These are phyloP conservation scores for Notoglanidium macrostoma DNA, from an alignment of 2,797 vertebrate genomes.

Conservation along the genomic window DNA sequence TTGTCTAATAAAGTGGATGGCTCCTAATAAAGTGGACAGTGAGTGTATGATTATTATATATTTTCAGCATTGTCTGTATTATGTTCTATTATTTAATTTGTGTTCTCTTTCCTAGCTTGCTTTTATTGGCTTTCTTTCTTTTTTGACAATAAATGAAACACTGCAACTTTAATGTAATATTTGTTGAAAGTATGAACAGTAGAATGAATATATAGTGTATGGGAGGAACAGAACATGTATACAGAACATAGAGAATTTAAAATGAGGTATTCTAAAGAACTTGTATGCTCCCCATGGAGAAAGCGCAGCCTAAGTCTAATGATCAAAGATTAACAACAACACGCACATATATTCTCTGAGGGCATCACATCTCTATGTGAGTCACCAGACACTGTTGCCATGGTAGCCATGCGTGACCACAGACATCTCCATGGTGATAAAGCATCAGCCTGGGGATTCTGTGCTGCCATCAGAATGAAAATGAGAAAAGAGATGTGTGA, in stretches of 20 bases:
- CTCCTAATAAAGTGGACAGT: not conserved
- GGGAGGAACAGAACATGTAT: slow-evolving; percentile 20
- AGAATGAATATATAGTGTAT: not conserved
- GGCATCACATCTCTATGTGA: slow-evolving; percentile 52
- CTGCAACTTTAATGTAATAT: not conserved
- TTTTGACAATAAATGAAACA: not conserved
- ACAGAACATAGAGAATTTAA: slow-evolving; percentile 17
- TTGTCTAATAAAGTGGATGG: not conserved
- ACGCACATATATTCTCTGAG: slow-evolving; percentile 46
- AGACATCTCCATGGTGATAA: slow-evolving; percentile 75
- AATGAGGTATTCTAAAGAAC: slow-evolving; percentile 29
- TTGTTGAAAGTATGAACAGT: not conserved
- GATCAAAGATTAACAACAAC: slow-evolving; percentile 65
- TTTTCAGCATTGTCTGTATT: not conserved
- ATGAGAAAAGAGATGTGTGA: slow-evolving; percentile 39
- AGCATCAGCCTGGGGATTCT: slow-evolving; percentile 52
- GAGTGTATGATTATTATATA: not conserved
- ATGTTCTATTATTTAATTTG: not conserved
- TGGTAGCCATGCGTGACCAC: slow-evolving; percentile 75
- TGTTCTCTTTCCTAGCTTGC: not conserved
- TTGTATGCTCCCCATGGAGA: slow-evolving; percentile 19
- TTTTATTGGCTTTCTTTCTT: not conserved
- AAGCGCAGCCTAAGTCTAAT: slow-evolving; percentile 66
- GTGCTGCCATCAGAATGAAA: slow-evolving; percentile 43
- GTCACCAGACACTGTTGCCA: slow-evolving; percentile 71